phyloP scores from a whole-genome alignment of 2,113 vertebrate species.

The Candoia aspera region DNA sequence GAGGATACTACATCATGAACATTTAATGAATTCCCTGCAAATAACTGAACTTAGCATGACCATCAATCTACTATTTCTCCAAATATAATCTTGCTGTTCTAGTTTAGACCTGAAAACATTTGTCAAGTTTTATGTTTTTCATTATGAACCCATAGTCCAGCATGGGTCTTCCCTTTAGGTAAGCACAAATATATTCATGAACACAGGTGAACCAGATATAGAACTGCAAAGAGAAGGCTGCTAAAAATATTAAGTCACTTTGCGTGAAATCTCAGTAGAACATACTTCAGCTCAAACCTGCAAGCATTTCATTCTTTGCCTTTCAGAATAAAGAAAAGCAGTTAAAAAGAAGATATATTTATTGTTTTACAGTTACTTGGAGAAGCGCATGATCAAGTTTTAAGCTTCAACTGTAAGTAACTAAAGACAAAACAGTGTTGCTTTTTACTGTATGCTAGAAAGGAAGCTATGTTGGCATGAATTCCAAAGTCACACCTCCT shows the following conservation, averaged over 20 bases:
- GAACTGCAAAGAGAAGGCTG: not conserved
- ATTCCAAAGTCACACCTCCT: constrained; percentile 39
- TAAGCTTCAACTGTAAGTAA: constrained; percentile 28
- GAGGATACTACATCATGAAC: constrained; percentile 1
- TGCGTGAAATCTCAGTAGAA: not conserved
- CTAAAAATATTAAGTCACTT: not conserved
- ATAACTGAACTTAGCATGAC: constrained; percentile 25
- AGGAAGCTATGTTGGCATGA: constrained; percentile 34
- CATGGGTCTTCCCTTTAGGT: constrained; percentile 52
- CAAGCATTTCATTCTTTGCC: not conserved
- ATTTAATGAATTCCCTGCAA: constrained; percentile 29
- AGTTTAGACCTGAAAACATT: not conserved
- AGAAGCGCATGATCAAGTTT: not conserved
- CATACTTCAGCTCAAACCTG: not conserved
- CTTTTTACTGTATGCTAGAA: constrained; percentile 38
- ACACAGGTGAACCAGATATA: not conserved
- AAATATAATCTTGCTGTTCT: constrained; percentile 23
- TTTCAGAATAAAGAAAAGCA: constrained; percentile 27
- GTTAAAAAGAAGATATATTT: not conserved
- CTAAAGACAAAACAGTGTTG: constrained; percentile 48
- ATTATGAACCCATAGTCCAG: constrained; percentile 58
- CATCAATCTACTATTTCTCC: constrained; percentile 60
- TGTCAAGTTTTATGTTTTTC: constrained; percentile 48
- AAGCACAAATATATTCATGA: constrained; percentile 48
- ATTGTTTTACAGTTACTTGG: not conserved